Evolutionary conservation across 1,140 invertebrate species (phyloP), one percentile per base, ranked within the genome.

Genomic region (Medauroidea extradentata): DNA sequence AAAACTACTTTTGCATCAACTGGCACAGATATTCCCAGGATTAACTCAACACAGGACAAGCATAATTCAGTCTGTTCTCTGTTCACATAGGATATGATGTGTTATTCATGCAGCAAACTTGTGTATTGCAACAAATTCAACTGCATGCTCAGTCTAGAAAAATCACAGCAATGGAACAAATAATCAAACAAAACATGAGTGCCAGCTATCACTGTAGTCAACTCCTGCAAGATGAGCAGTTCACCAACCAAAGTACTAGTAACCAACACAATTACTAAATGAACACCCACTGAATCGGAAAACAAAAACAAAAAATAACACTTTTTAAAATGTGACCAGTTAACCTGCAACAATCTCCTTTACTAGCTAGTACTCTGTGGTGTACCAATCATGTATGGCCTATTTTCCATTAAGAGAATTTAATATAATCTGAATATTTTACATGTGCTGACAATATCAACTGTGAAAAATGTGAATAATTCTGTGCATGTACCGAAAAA

Each of bases 101-200:
- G 7, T 51, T 29, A 29, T 19, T 51, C 14, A n/a, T 34, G 38
- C 49, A 51, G 49, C 27, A 51, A 51, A 34, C 27, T 34, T 25
- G n/a, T 29, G 4, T 34, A 34, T 34, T 14, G 19, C 19, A 21
- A 34, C 49, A 51, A 51, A 34, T 21, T 51, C 29, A 16, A 23
- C 41, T 41, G 34, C 18, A 25, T 42, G 23, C 39, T 54, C 53
- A 54, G 53, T 54, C 53, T 54, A 54, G 34, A 54, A 54, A 54
- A 54, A 34, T 54, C 53, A 54, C 53, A 54, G 53, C 53, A 54
- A 9, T 54, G 53, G 53, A 54, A 54, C 23, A 54, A 42, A 54
- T 34, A 42, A 29, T 25, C 18, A 23, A 54, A 41, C 7, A 43
- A 39, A 18, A 39, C n/a, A 43, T 18, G 38, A 24, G 34, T 42